Conservation (phyloP, 2,113 vertebrate genomes). For the Monopterus albus region DNA sequence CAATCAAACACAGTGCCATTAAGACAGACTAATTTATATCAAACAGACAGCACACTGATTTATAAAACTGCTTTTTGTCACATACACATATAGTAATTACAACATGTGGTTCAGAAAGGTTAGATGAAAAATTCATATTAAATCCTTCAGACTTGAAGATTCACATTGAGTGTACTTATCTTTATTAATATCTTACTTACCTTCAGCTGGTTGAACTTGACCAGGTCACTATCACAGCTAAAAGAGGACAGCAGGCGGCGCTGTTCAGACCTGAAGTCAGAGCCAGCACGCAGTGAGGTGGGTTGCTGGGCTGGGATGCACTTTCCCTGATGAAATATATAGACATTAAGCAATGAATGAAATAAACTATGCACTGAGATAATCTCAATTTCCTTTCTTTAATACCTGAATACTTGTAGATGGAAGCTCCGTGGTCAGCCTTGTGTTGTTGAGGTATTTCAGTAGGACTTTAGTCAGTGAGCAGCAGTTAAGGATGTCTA, state of each 20-base stretch:
- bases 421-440: slow-evolving; percentile 83
- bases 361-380: background rate
- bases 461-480: slow-evolving; percentile 91
- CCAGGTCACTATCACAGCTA: slow-evolving; percentile 95
- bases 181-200: slow-evolving; percentile 66
- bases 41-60: too few species aligned
- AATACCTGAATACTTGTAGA: slow-evolving; percentile 87
- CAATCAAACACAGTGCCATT: background rate
- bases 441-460: slow-evolving; percentile 89
- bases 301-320: slow-evolving; percentile 87
- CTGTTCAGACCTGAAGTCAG: slow-evolving; percentile 94
- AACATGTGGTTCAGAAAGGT: background rate
- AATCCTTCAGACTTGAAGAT: too few species aligned
- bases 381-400: background rate
- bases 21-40: background rate
- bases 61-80: too few species aligned
- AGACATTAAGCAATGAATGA: background rate
- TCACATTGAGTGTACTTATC: too few species aligned
- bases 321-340: slow-evolving; percentile 80
- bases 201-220: slow-evolving; percentile 99
- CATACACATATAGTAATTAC: too few species aligned
- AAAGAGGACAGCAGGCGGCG: slow-evolving; percentile 95
- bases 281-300: slow-evolving; percentile 90
- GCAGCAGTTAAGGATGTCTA: slow-evolving; percentile 84
- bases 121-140: background rate